phyloP scores from a whole-genome alignment of 2,113 vertebrate genomes.

The Chinchilla lanigera region DNA sequence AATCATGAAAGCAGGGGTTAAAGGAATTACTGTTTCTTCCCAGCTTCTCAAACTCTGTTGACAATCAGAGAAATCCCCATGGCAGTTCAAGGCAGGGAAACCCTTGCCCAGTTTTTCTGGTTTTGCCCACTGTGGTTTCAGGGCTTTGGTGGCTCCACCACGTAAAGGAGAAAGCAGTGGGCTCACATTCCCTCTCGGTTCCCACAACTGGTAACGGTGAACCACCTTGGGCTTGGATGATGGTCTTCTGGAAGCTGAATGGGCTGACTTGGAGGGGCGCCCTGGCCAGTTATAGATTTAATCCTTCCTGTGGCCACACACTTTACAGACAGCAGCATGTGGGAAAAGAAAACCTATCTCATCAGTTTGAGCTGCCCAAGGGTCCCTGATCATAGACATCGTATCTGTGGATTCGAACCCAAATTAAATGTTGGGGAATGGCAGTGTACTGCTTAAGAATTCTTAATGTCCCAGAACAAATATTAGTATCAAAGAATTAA shows the following conservation, averaged over 20 bases:
- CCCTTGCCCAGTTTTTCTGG: background rate
- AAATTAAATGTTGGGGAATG: slow-evolving; percentile 43
- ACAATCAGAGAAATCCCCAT: slow-evolving; percentile 30
- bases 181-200: slow-evolving; percentile 47
- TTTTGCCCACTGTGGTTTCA: slow-evolving; percentile 58
- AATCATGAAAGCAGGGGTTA: background rate
- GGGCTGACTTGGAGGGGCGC: slow-evolving; percentile 7
- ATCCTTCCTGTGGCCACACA: slow-evolving; percentile 76
- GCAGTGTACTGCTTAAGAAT: background rate
- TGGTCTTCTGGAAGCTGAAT: slow-evolving; percentile 65
- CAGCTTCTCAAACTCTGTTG: slow-evolving; percentile 42
- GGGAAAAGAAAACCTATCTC: slow-evolving; percentile 36
- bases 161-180: slow-evolving; percentile 15
- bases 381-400: slow-evolving; percentile 44
- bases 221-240: slow-evolving; percentile 69
- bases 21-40: slow-evolving; percentile 11
- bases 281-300: slow-evolving; percentile 73
- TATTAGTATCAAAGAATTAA: slow-evolving; percentile 22
- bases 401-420: slow-evolving; percentile 11
- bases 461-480: slow-evolving; percentile 17
- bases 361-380: slow-evolving; percentile 42
- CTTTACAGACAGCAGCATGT: slow-evolving; percentile 55
- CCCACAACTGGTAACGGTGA: slow-evolving; percentile 60
- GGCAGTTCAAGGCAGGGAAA: slow-evolving; percentile 21
- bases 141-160: background rate